phyloP scores from a whole-genome alignment of 2,888 invertebrate species.

The Physocephala rufipes region DNA sequence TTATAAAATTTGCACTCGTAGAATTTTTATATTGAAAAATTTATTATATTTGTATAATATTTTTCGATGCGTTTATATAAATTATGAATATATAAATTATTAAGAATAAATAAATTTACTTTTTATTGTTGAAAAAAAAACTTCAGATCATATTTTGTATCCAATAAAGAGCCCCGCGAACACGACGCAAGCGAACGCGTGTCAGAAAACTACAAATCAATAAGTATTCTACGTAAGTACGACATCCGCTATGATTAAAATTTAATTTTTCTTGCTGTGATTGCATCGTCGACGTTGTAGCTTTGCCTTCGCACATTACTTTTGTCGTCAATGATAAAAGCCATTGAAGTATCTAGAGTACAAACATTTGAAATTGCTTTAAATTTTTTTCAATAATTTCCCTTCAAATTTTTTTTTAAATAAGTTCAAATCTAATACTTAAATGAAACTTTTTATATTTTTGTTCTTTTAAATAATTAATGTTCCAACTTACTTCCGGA shows the following conservation, averaged over 20 bases:
- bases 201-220: conserved; percentile 76
- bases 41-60: background rate
- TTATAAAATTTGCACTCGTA: no score
- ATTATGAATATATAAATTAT: background rate
- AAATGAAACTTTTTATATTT: background rate
- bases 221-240: conserved; percentile 77
- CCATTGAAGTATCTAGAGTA: conserved; percentile 78
- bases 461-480: background rate
- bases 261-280: conserved; percentile 33
- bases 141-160: conserved; percentile 67
- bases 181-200: conserved; percentile 71
- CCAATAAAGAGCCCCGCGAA: conserved; percentile 73
- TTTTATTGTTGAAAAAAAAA: background rate
- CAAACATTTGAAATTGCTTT: conserved; percentile 11
- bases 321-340: conserved; percentile 78
- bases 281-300: conserved; percentile 39
- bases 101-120: conserved; percentile 13
- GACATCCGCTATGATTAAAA: conserved; percentile 65
- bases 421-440: background rate
- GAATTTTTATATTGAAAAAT: no score
- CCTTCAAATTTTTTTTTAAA: background rate
- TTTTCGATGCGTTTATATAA: background rate
- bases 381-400: no score
- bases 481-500: conserved; percentile 68
- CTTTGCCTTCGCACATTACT: conserved; percentile 73